Evolutionary conservation across 2,113 vertebrate genomes (phyloP).

Genomic region (Dromiciops gliroides): DNA sequence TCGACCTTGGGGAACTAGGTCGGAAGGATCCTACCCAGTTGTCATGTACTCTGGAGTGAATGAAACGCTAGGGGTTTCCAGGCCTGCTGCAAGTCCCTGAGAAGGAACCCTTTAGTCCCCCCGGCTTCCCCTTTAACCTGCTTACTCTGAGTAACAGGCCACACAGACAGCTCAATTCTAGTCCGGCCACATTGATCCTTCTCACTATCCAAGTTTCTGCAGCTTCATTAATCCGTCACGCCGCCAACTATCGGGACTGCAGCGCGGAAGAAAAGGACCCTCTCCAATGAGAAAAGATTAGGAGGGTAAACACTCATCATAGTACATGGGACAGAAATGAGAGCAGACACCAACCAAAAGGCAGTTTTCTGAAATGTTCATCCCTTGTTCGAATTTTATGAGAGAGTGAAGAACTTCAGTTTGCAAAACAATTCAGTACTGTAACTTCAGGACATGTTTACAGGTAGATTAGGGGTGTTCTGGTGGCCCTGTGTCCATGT

Average conservation of each 20-base stretch:
- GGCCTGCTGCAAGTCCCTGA: background rate
- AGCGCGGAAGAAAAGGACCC: background rate
- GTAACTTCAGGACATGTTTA: background rate
- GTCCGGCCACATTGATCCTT: background rate
- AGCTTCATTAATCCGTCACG: conserved; percentile 13
- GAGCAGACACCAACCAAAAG: background rate
- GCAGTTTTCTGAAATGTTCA: background rate
- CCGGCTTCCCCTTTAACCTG: background rate
- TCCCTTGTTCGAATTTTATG: background rate
- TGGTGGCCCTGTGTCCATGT: background rate
- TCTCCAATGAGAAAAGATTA: background rate
- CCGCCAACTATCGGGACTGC: background rate
- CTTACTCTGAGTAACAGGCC: background rate
- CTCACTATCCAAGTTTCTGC: conserved; percentile 8
- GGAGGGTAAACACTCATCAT: background rate
- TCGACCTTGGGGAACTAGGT: background rate
- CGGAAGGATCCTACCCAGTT: background rate
- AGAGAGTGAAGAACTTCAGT: background rate
- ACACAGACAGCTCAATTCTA: conserved; percentile 44
- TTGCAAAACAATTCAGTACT: background rate
- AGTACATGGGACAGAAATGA: conserved; percentile 19
- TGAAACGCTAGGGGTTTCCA: background rate
- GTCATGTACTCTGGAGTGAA: background rate
- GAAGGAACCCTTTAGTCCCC: background rate
- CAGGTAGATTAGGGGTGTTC: background rate